These are phyloP conservation scores for Automeris io DNA, from an alignment of 2,888 invertebrate species.

Conservation along the genomic window DNA sequence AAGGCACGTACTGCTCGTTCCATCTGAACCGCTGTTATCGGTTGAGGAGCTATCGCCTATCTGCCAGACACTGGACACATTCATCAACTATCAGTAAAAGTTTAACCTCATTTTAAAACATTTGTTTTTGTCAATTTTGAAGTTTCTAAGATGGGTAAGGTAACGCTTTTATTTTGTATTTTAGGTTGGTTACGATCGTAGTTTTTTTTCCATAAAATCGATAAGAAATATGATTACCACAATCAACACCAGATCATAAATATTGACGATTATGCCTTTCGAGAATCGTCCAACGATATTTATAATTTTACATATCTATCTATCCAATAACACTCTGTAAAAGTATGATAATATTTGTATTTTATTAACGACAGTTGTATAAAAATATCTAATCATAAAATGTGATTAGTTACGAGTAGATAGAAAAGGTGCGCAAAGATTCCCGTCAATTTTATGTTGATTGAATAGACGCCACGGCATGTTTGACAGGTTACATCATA, in stretches of 20 bases:
- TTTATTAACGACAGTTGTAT: not conserved
- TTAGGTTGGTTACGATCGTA: too few species aligned
- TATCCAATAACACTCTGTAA: too few species aligned
- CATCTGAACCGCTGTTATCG: conserved; percentile 10
- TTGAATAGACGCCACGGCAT: not conserved
- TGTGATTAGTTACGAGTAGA: not conserved
- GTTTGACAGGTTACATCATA: not conserved
- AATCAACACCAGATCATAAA: not conserved
- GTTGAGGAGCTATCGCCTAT: not conserved
- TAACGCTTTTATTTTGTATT: not conserved
- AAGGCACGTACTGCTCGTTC: conserved; percentile 18
- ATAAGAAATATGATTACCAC: too few species aligned
- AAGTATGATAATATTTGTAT: not conserved
- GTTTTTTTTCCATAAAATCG: too few species aligned
- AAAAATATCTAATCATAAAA: not conserved
- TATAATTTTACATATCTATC: too few species aligned
- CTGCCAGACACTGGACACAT: not conserved
- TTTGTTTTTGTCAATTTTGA: not conserved
- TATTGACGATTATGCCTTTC: not conserved
- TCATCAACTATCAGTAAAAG: not conserved
- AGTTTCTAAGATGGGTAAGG: too few species aligned
- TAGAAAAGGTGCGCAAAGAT: not conserved
- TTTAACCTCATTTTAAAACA: not conserved
- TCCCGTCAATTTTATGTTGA: not conserved
- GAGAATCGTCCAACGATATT: not conserved